Conservation (phyloP, 2,888 invertebrate species). For the Antitype chi region DNA sequence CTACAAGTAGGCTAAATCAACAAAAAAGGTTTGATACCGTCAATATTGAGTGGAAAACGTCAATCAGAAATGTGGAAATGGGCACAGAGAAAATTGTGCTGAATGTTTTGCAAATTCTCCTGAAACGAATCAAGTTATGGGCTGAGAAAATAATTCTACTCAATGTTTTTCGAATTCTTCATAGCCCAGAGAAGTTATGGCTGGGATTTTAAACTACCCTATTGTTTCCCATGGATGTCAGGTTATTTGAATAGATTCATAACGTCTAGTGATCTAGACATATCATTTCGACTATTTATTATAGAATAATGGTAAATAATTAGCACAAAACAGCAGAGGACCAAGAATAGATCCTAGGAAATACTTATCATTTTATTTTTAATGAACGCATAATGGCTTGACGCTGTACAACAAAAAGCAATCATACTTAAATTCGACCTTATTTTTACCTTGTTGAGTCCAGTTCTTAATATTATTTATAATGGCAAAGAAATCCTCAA, state of each 20-base stretch:
- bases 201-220: conserved; percentile 21
- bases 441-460: too few species aligned
- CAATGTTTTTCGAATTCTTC: conserved; percentile 25
- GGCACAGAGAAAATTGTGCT: conserved; percentile 25
- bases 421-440: not conserved
- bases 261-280: not conserved
- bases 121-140: conserved; percentile 32
- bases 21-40: conserved; percentile 56
- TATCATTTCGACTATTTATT: not conserved
- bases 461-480: not conserved
- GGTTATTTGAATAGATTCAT: conserved; percentile 3
- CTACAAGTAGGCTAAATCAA: conserved; percentile 42
- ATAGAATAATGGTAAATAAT: not conserved
- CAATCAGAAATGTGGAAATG: conserved; percentile 53
- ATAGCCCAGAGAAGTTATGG: conserved; percentile 25
- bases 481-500: not conserved
- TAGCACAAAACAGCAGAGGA: not conserved
- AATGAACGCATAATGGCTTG: not conserved
- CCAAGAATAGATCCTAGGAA: not conserved
- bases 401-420: not conserved
- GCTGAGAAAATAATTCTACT: conserved; percentile 13
- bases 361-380: not conserved
- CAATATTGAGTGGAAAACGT: conserved; percentile 29
- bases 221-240: not conserved
- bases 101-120: conserved; percentile 25